Evolutionary conservation across 2,113 vertebrate species (phyloP).

Genomic region (Saiga tatarica): DNA sequence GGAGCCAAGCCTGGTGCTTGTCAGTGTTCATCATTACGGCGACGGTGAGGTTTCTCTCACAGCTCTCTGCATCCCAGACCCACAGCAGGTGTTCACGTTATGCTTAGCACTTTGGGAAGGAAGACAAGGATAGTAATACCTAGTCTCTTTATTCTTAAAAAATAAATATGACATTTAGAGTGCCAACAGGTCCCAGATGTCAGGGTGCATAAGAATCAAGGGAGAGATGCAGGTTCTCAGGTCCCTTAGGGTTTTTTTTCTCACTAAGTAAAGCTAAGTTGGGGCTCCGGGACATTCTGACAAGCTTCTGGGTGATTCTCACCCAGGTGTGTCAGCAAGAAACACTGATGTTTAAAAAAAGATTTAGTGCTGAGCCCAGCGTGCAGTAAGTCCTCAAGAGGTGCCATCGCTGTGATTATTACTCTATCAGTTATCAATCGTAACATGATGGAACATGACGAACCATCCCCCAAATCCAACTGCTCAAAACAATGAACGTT

Average conservation of each 20-base stretch:
- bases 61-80: no score
- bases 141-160: neutral
- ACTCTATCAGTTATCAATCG: neutral
- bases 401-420: neutral
- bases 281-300: neutral
- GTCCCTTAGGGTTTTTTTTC: neutral
- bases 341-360: neutral
- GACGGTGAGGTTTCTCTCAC: neutral
- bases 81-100: neutral
- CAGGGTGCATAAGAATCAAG: neutral
- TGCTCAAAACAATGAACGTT: neutral
- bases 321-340: neutral
- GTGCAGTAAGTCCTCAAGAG: accelerated
- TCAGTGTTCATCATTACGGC: accelerated
- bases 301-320: neutral
- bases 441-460: no score
- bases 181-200: accelerated
- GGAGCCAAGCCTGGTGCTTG: no score
- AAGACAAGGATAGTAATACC: neutral
- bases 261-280: neutral
- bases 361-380: neutral
- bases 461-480: neutral
- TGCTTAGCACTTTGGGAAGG: neutral
- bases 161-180: neutral
- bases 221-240: neutral